Percentiles rank a stretch among this genome's conserved stretches.
Conservation (phyloP, 2,888 invertebrate genomes). For the Agrochola lota region DNA sequence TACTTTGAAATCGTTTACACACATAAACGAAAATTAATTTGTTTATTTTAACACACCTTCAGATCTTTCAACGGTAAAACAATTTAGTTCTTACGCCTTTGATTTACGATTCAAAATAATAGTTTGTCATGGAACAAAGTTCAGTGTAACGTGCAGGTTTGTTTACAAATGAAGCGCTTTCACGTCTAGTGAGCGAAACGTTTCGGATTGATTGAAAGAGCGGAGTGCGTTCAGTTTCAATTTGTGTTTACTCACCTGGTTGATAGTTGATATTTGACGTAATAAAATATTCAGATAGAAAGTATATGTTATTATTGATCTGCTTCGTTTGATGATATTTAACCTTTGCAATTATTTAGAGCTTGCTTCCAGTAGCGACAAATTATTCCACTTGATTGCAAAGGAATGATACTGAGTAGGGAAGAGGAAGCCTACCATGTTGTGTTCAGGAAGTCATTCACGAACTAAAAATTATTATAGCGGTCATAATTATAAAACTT, state of each 20-base stretch:
- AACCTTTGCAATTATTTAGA: neutral
- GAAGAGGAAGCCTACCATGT: neutral
- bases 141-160: constrained; percentile 38
- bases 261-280: neutral
- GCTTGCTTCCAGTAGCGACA: neutral
- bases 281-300: neutral
- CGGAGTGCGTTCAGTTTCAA: constrained; percentile 44
- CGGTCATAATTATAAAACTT: constrained; percentile 24
- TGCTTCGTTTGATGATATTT: neutral
- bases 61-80: constrained; percentile 2
- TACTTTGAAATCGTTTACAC: constrained; percentile 42
- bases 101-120: constrained; percentile 27
- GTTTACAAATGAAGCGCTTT: constrained; percentile 60
- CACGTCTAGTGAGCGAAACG: constrained; percentile 46
- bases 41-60: constrained; percentile 38
- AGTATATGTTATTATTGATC: neutral
- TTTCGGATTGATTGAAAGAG: constrained; percentile 59
- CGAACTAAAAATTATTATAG: neutral
- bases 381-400: neutral
- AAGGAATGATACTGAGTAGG: neutral
- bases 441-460: neutral
- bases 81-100: constrained; percentile 16
- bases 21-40: constrained; percentile 35
- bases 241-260: constrained; percentile 41
- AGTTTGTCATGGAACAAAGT: constrained; percentile 3